phyloP scores from a whole-genome alignment of 2,113 vertebrate genomes.

The Psittacula cyanocephala region DNA sequence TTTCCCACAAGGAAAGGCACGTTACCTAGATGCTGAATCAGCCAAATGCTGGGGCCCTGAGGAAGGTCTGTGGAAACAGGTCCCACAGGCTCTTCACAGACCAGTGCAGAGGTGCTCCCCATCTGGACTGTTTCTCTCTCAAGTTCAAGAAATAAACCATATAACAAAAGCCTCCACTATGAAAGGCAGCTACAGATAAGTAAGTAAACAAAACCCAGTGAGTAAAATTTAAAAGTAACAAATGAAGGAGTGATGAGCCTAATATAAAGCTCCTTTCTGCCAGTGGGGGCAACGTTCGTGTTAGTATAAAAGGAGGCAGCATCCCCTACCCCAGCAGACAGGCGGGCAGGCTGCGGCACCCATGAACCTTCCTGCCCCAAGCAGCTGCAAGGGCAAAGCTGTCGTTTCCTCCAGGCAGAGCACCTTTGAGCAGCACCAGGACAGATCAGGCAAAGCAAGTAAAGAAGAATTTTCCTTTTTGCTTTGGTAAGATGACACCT shows the following conservation, averaged over 20 bases:
- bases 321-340: accelerated
- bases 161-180: accelerated
- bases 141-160: background rate
- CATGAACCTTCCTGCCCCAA: accelerated
- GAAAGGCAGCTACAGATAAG: background rate
- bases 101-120: background rate
- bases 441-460: background rate
- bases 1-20: background rate
- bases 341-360: background rate
- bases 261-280: background rate
- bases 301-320: background rate
- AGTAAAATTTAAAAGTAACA: background rate
- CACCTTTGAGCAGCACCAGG: accelerated
- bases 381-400: background rate
- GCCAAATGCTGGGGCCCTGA: background rate
- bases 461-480: background rate
- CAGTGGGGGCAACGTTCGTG: accelerated
- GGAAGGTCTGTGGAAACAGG: background rate
- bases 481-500: background rate
- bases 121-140: background rate
- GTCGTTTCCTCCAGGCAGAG: background rate
- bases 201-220: background rate
- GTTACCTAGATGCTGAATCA: background rate
- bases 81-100: background rate
- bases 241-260: background rate